Evolutionary conservation across 2,113 vertebrate species (phyloP).

Genomic region (Stigmatopora argus): DNA sequence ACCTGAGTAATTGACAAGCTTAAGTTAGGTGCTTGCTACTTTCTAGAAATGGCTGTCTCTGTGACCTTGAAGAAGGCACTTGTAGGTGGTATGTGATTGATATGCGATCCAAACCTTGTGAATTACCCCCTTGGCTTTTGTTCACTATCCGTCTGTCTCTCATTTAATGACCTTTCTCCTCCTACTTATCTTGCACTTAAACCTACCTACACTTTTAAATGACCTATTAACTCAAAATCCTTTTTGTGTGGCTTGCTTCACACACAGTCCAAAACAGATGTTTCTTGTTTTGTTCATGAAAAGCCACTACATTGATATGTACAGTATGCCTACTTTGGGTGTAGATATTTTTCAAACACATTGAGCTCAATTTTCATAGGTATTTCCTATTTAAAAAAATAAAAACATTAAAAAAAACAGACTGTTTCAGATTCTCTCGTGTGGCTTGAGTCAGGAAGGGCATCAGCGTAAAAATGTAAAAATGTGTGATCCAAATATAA

Average conservation of each 20-base stretch:
- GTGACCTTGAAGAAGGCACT: slow-evolving; percentile 57
- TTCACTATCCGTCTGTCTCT: slow-evolving; percentile 30
- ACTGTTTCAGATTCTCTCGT: too few relatives aligned
- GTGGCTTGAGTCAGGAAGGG: too few relatives aligned
- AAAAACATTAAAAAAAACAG: too few relatives aligned
- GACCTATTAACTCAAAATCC: background rate
- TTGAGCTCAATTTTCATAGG: too few relatives aligned
- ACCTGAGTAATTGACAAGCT: slow-evolving; percentile 41
- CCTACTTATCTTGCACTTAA: slow-evolving; percentile 8
- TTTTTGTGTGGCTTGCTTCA: background rate
- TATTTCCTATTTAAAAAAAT: too few relatives aligned
- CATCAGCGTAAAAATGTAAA: too few relatives aligned
- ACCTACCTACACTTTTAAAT: slow-evolving; percentile 8
- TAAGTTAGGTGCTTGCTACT: slow-evolving; percentile 21
- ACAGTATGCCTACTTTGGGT: background rate
- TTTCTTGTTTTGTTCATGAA: background rate
- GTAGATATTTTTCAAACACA: background rate
- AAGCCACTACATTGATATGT: background rate
- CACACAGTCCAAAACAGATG: background rate
- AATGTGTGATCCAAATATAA: too few relatives aligned
- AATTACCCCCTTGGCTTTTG: slow-evolving; percentile 35
- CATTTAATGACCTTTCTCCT: slow-evolving; percentile 26
- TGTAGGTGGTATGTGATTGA: slow-evolving; percentile 52
- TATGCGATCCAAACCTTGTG: slow-evolving; percentile 42
- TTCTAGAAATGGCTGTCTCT: slow-evolving; percentile 16